phyloP scores from a whole-genome alignment of 2,113 vertebrate genomes.

The Lasiurus borealis region DNA sequence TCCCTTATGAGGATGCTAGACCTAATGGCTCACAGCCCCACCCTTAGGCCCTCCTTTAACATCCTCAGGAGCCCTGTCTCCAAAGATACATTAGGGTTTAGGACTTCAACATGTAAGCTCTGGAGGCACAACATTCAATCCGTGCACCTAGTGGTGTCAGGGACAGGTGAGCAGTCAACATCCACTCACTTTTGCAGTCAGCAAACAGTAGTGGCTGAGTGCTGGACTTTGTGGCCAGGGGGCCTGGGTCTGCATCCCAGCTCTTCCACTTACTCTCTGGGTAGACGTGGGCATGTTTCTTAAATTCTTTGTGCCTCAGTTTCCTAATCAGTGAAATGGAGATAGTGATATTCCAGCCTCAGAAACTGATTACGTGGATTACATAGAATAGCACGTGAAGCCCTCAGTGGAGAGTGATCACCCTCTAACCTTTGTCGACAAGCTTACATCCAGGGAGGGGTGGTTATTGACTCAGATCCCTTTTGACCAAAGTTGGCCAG shows the following conservation, averaged over 20 bases:
- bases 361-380: background rate
- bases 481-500: background rate
- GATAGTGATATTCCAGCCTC: background rate
- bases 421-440: background rate
- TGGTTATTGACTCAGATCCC: background rate
- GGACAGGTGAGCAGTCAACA: background rate
- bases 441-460: background rate
- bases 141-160: background rate
- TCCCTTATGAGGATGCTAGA: background rate
- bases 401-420: background rate
- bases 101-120: background rate
- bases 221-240: background rate
- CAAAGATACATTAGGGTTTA: background rate
- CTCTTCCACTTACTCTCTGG: background rate
- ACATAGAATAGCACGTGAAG: background rate
- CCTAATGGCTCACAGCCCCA: background rate
- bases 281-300: background rate
- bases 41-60: background rate
- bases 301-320: background rate
- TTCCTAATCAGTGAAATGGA: background rate
- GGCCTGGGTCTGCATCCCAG: background rate
- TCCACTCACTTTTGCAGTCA: background rate
- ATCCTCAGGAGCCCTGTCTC: background rate
- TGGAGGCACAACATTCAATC: background rate
- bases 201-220: background rate